These are phyloP conservation scores for Gymnothorax reevesii DNA, from an alignment of 2,797 vertebrate species.

Conservation along the genomic window DNA sequence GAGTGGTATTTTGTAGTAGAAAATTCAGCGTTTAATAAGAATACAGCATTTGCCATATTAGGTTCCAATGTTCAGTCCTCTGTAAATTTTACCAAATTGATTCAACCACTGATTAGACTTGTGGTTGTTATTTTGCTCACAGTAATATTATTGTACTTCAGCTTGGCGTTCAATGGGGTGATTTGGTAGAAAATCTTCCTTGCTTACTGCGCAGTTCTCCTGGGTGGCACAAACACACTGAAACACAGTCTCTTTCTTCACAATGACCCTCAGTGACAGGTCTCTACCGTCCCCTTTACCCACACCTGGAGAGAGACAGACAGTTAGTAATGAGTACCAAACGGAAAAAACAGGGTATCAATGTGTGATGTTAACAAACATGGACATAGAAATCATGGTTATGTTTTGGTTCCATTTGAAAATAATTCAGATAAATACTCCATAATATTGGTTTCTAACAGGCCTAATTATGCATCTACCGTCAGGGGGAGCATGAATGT, in stretches of 20 bases:
- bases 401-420: no score
- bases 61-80: neutral
- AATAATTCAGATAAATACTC: no score
- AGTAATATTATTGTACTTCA: neutral
- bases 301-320: slow-evolving; percentile 72
- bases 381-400: no score
- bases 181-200: no score
- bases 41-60: neutral
- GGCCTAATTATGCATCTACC: no score
- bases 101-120: neutral
- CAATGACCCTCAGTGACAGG: slow-evolving; percentile 81
- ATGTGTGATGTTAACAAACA: neutral
- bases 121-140: neutral
- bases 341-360: neutral
- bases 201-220: slow-evolving; percentile 82
- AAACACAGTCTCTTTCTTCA: slow-evolving; percentile 76
- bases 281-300: slow-evolving; percentile 87
- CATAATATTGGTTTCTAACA: no score
- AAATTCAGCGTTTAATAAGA: neutral
- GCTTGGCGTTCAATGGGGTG: neutral
- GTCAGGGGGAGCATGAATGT: no score
- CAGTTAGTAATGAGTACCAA: neutral
- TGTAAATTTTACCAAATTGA: neutral
- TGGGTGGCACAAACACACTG: slow-evolving; percentile 78
- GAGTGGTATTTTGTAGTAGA: neutral